These are phyloP conservation scores for Nylanderia fulva DNA, from an alignment of 1,140 invertebrate genomes.

Conservation along the genomic window DNA sequence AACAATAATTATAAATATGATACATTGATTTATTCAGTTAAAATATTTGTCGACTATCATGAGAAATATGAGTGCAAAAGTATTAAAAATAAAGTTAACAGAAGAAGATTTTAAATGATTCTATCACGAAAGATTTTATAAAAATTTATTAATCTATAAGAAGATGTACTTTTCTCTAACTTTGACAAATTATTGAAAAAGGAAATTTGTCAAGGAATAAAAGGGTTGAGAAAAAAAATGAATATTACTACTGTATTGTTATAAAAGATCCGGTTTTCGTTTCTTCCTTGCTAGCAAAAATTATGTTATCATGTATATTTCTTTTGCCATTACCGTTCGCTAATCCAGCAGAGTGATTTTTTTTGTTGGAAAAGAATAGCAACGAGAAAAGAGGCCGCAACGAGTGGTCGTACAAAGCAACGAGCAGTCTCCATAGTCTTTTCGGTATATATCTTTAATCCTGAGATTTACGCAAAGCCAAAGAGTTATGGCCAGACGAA, in stretches of 20 bases:
- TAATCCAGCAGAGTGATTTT: slow-evolving; percentile 49
- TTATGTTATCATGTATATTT: slow-evolving; percentile 7
- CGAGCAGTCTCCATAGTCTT: slow-evolving; percentile 30
- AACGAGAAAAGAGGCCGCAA: slow-evolving; percentile 37
- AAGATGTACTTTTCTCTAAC: neutral
- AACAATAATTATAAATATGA: neutral
- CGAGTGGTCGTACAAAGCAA: slow-evolving; percentile 37
- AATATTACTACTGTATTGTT: neutral
- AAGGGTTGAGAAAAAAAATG: neutral
- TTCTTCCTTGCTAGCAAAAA: neutral
- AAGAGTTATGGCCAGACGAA: slow-evolving; percentile 40
- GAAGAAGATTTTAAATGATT: neutral
- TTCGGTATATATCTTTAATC: slow-evolving; percentile 61
- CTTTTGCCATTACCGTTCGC: neutral
- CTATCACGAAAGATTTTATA: neutral
- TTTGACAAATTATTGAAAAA: neutral
- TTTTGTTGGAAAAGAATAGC: slow-evolving; percentile 38
- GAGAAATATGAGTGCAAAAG: neutral
- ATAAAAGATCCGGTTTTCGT: neutral
- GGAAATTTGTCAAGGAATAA: neutral
- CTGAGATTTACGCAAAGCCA: slow-evolving; percentile 58
- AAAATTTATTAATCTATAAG: neutral
- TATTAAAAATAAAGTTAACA: neutral
- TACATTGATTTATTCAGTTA: neutral
- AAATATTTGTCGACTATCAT: neutral